A percentile compares a stretch with the other conserved stretches of the same genome.
Evolutionary conservation across 1,140 invertebrate genomes (phyloP).

Genomic region (Cylas formicarius): DNA sequence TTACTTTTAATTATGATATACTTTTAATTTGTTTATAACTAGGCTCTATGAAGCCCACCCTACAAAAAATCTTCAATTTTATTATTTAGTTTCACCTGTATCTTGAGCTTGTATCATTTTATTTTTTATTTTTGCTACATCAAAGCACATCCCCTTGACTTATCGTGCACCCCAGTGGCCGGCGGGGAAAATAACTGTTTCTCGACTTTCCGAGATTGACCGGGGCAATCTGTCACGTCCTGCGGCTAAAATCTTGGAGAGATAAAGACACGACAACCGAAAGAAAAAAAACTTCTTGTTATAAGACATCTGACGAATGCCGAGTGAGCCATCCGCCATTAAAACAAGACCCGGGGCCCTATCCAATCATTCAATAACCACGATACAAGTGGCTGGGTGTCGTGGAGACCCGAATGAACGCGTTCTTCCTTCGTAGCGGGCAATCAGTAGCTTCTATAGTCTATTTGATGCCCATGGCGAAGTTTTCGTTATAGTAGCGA

Average conservation of each 20-base stretch:
- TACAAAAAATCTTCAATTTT: too few species aligned
- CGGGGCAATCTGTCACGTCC: conserved; percentile 9
- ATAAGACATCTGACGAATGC: conserved; percentile 22
- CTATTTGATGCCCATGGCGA: conserved; percentile 15
- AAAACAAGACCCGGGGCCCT: conserved; percentile 21
- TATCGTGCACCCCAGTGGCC: too few species aligned
- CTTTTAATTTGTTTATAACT: too few species aligned
- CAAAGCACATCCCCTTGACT: too few species aligned
- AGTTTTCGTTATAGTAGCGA: conserved; percentile 23
- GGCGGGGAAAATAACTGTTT: too few species aligned
- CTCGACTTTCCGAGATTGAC: too few species aligned
- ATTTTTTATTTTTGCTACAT: too few species aligned
- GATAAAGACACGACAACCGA: conserved; percentile 16
- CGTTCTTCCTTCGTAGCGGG: conserved; percentile 15
- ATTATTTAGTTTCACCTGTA: too few species aligned
- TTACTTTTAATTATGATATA: too few species aligned
- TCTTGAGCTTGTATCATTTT: too few species aligned
- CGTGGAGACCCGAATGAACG: conserved; percentile 19
- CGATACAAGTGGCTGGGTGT: conserved; percentile 21
- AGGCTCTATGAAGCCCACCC: too few species aligned
- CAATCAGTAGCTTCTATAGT: conserved; percentile 27
- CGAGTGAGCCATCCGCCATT: conserved; percentile 24
- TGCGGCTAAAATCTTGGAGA: conserved; percentile 18
- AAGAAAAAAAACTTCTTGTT: conserved; percentile 22
- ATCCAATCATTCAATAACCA: conserved; percentile 30